A percentile compares a stretch with the other conserved stretches of the same genome.
Evolutionary conservation across 2,888 invertebrate genomes (phyloP).

Genomic region (Eristalis arbustorum): DNA sequence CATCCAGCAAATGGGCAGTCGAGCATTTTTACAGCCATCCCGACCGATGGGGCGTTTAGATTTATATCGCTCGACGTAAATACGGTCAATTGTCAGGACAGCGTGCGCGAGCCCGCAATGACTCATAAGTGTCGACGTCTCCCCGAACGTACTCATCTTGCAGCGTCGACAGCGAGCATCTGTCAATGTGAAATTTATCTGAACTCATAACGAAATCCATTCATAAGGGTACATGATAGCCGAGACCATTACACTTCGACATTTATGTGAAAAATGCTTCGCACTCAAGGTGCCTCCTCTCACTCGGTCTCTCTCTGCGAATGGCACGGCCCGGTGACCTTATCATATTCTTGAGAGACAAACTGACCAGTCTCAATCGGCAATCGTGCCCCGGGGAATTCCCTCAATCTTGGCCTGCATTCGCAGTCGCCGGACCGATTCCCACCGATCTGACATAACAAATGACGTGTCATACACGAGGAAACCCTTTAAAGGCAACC

Average conservation of each 20-base stretch:
- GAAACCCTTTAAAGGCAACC: background rate
- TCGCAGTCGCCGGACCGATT: too few species aligned
- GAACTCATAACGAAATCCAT: background rate
- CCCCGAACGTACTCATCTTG: background rate
- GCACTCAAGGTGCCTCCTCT: background rate
- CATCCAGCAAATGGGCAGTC: background rate
- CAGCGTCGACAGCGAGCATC: background rate
- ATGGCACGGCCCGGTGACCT: conserved; percentile 7
- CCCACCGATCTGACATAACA: background rate
- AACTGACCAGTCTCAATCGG: background rate
- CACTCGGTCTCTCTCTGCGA: background rate
- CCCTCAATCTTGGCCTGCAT: background rate
- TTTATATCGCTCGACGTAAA: background rate
- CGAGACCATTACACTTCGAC: background rate
- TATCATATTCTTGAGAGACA: background rate
- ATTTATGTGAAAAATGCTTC: background rate
- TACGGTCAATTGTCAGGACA: background rate
- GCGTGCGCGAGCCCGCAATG: background rate
- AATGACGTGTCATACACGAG: background rate
- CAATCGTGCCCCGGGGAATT: conserved; percentile 3
- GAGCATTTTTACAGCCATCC: too few species aligned
- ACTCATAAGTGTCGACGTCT: background rate
- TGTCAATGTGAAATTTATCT: background rate
- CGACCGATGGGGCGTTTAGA: too few species aligned
- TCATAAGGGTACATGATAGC: background rate